These are phyloP conservation scores for Micrasema minimum DNA, from an alignment of 1,140 invertebrate species.

Conservation along the genomic window DNA sequence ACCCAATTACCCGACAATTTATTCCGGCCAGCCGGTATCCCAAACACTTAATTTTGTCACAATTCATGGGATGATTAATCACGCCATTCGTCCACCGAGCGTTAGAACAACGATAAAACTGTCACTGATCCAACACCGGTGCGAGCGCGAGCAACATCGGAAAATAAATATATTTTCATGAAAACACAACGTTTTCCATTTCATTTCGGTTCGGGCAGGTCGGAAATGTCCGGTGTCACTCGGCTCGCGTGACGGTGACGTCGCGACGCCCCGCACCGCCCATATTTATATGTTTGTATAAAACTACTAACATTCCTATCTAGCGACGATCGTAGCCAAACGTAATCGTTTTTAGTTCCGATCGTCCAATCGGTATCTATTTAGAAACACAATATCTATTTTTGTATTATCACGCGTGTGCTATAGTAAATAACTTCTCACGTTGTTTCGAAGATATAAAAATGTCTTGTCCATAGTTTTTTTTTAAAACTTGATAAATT, in stretches of 20 bases:
- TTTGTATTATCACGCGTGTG: too few relatives aligned
- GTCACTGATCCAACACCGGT: constrained; percentile 12
- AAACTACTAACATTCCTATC: not conserved
- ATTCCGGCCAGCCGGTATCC: not conserved
- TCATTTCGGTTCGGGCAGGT: constrained; percentile 42
- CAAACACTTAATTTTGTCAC: not conserved
- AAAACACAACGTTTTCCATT: constrained; percentile 22
- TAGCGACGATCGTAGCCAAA: not conserved
- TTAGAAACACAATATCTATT: not conserved
- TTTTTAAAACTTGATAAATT: too few relatives aligned
- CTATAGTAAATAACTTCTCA: too few relatives aligned
- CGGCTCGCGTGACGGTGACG: constrained; percentile 19
- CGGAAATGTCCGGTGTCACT: constrained; percentile 29
- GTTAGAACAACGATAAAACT: constrained; percentile 23
- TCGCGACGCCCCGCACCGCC: constrained; percentile 24
- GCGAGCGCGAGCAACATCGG: constrained; percentile 20
- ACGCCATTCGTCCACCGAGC: constrained; percentile 11
- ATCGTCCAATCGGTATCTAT: not conserved
- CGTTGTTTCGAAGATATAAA: too few relatives aligned
- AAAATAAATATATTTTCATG: constrained; percentile 18
- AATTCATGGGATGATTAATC: constrained; percentile 15
- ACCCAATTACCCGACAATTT: not conserved
- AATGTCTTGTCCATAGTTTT: too few relatives aligned
- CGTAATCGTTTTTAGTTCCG: not conserved
- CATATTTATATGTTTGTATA: too few relatives aligned